phyloP scores from a whole-genome alignment of 2,888 invertebrate genomes.

The Eumerus sabulonum region DNA sequence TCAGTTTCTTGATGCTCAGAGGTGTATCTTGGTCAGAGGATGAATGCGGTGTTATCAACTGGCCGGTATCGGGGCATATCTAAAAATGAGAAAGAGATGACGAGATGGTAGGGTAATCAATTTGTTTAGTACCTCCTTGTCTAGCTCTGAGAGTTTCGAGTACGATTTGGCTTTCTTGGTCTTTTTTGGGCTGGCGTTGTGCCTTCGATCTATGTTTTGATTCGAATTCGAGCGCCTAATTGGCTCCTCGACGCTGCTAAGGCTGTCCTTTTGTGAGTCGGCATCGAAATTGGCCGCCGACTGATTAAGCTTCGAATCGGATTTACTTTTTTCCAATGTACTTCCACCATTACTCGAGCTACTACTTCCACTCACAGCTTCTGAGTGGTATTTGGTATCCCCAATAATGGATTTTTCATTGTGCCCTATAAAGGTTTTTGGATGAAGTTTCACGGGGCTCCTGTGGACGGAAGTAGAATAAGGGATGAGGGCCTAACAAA shows the following conservation, averaged over 20 bases:
- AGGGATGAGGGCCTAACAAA: neutral
- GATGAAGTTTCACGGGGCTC: slow-evolving; percentile 76
- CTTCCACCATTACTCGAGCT: slow-evolving; percentile 71
- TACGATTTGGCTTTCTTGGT: slow-evolving; percentile 82
- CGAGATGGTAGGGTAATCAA: too few species aligned
- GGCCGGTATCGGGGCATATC: slow-evolving; percentile 77
- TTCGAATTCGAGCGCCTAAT: slow-evolving; percentile 81
- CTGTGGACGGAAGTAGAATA: slow-evolving; percentile 67
- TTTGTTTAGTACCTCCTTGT: slow-evolving; percentile 78
- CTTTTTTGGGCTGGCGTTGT: slow-evolving; percentile 76
- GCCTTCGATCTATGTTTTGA: slow-evolving; percentile 79
- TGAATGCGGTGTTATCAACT: slow-evolving; percentile 73
- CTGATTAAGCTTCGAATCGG: slow-evolving; percentile 83
- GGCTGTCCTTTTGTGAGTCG: slow-evolving; percentile 49
- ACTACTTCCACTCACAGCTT: slow-evolving; percentile 68
- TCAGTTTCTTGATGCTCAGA: slow-evolving; percentile 77
- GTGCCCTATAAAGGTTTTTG: slow-evolving; percentile 63
- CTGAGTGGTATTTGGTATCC: slow-evolving; percentile 60
- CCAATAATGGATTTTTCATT: slow-evolving; percentile 50
- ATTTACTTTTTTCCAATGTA: slow-evolving; percentile 83
- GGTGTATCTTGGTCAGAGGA: slow-evolving; percentile 78
- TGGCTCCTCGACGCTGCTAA: slow-evolving; percentile 75
- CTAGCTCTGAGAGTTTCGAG: slow-evolving; percentile 81
- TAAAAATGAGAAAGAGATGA: slow-evolving; percentile 62
- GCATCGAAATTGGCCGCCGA: slow-evolving; percentile 59